Evolutionary conservation across 2,113 vertebrate species (phyloP).

Genomic region (Diphyllodes magnificus): DNA sequence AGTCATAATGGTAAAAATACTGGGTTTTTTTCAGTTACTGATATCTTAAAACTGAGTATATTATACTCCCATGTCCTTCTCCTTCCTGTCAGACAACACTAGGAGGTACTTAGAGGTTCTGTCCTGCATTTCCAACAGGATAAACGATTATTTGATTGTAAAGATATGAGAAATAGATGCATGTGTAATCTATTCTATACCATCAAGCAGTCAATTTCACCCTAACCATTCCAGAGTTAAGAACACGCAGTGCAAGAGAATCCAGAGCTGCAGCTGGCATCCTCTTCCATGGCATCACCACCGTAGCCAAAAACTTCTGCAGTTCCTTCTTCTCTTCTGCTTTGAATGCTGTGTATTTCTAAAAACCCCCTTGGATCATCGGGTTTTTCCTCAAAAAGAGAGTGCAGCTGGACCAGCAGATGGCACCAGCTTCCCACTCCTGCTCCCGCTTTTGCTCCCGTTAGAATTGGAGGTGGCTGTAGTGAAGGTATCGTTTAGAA

Average conservation of each 20-base stretch:
- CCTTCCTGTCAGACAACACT: neutral
- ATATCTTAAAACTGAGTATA: neutral
- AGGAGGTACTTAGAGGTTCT: neutral
- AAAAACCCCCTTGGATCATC: neutral
- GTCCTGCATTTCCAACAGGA: neutral
- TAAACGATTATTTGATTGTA: neutral
- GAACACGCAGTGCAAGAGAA: neutral
- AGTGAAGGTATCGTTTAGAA: neutral
- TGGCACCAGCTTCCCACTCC: neutral
- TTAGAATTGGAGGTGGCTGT: neutral
- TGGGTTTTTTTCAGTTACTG: neutral
- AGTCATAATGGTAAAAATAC: neutral
- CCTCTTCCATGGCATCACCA: neutral
- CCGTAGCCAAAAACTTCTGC: neutral
- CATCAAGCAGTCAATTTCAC: neutral
- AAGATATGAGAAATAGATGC: neutral
- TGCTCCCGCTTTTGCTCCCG: neutral
- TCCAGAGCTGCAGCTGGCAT: neutral
- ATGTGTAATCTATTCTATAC: neutral
- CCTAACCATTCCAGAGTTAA: neutral
- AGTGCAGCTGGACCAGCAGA: conserved; percentile 18
- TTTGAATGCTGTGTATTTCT: neutral
- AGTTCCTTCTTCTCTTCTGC: neutral
- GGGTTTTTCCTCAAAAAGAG: neutral
- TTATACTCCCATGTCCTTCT: neutral